These are phyloP conservation scores for Palythoa heliodiscus DNA, from an alignment of 92 coral and sea anemone species.

Conservation along the genomic window DNA sequence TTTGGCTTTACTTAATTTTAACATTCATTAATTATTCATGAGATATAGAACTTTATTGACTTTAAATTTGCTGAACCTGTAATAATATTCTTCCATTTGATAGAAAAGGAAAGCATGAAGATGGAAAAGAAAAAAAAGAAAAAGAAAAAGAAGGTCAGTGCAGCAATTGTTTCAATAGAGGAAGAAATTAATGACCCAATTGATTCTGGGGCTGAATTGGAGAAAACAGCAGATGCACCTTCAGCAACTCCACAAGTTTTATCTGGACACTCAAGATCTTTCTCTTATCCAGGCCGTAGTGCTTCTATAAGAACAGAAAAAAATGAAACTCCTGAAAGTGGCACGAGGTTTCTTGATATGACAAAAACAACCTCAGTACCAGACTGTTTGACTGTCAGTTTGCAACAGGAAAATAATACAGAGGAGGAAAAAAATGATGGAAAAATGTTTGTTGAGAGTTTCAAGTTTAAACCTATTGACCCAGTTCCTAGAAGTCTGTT, in stretches of 20 bases:
- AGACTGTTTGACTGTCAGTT: conserved; percentile 43
- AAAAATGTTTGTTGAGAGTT: conserved; percentile 30
- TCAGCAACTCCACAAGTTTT: conserved; percentile 37
- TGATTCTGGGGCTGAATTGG: conserved; percentile 8
- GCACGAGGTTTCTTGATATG: conserved; percentile 38
- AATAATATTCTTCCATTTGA: background rate
- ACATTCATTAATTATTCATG: too few relatives aligned
- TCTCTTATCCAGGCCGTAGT: conserved; percentile 68
- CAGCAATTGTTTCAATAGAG: conserved; percentile 85
- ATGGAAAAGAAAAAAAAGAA: conserved; percentile 79
- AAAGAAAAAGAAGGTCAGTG: conserved; percentile 75
- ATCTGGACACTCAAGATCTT: conserved; percentile 60
- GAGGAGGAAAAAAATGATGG: conserved; percentile 13
- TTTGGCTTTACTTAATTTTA: too few relatives aligned
- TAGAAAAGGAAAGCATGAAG: conserved; percentile 41
- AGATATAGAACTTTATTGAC: too few relatives aligned
- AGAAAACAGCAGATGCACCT: background rate
- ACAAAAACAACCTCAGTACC: conserved; percentile 53
- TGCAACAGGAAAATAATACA: background rate
- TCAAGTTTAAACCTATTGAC: conserved; percentile 5
- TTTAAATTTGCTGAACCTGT: background rate
- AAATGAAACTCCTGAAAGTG: background rate
- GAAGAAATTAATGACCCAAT: conserved; percentile 52
- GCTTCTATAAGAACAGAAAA: conserved; percentile 5
- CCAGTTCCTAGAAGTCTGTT: background rate